Evolutionary conservation across 2,113 vertebrate species (phyloP).

Genomic region (Varanus komodoensis): DNA sequence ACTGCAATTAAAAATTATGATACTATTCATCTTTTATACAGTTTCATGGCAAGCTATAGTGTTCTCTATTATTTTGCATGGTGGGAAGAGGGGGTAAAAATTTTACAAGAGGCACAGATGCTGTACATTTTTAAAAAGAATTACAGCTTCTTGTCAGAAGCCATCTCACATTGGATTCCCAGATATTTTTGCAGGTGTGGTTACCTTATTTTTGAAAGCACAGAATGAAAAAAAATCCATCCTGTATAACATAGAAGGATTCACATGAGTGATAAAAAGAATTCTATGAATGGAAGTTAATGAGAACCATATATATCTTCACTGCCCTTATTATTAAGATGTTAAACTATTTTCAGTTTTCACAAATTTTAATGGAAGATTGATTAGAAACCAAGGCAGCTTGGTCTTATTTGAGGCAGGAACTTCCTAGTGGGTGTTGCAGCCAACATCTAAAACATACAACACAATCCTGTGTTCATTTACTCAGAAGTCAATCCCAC

Average conservation of each 20-base stretch:
- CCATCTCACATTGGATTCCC: background rate
- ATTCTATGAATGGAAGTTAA: slow-evolving; percentile 48
- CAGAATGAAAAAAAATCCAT: background rate
- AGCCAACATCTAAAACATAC: slow-evolving; percentile 37
- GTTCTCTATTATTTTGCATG: slow-evolving; percentile 33
- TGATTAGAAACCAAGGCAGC: background rate
- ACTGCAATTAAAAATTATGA: background rate
- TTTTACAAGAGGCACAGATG: slow-evolving; percentile 12
- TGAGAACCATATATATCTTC: slow-evolving; percentile 40
- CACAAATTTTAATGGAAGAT: slow-evolving; percentile 52
- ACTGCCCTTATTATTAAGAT: slow-evolving; percentile 20
- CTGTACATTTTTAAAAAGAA: slow-evolving; percentile 1
- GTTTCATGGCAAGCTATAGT: slow-evolving; percentile 19
- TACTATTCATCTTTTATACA: slow-evolving; percentile 17
- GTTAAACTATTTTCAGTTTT: slow-evolving; percentile 74
- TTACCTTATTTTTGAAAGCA: background rate
- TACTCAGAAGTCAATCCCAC: slow-evolving; percentile 11
- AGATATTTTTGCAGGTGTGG: slow-evolving; percentile 12
- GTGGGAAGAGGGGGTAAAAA: slow-evolving; percentile 35
- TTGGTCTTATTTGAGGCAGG: background rate
- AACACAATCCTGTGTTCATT: slow-evolving; percentile 11
- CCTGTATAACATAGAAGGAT: background rate
- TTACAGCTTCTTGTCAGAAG: slow-evolving; percentile 25
- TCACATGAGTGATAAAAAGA: background rate
- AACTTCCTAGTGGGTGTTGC: background rate